These are phyloP conservation scores for Conops quadrifasciatus DNA, from an alignment of 2,888 invertebrate species.

Conservation along the genomic window DNA sequence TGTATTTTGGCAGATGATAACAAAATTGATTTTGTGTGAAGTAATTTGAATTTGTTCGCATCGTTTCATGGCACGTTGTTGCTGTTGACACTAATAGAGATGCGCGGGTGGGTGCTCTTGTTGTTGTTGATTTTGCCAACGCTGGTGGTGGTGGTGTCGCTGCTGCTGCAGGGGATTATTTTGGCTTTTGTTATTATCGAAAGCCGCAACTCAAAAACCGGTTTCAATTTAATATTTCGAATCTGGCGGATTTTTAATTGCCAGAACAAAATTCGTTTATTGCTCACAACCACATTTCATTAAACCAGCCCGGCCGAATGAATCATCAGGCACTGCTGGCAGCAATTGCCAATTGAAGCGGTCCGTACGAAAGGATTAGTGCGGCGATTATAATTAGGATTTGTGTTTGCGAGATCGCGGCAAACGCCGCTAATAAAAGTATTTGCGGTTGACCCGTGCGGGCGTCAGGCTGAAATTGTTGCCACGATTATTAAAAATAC, in stretches of 20 bases:
- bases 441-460: slow-evolving; percentile 4
- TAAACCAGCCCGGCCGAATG: slow-evolving; percentile 1
- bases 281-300: slow-evolving; percentile 31
- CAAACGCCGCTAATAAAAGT: neutral
- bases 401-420: neutral
- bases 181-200: slow-evolving; percentile 21
- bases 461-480: neutral
- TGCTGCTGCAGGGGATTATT: neutral
- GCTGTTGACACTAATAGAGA: no score
- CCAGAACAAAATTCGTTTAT: slow-evolving; percentile 28
- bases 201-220: slow-evolving; percentile 30
- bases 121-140: neutral
- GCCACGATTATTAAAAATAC: no score
- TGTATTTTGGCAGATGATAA: slow-evolving; percentile 26
- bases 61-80: no score
- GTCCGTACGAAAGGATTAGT: neutral
- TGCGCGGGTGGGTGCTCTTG: no score
- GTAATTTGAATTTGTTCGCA: slow-evolving; percentile 6
- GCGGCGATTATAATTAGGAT: slow-evolving; percentile 17
- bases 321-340: neutral
- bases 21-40: slow-evolving; percentile 30
- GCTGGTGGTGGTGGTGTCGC: neutral
- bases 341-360: neutral
- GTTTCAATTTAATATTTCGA: slow-evolving; percentile 31
- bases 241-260: slow-evolving; percentile 34